These are phyloP conservation scores for Eudasyphora cyanicolor DNA, from an alignment of 2,888 invertebrate species.

Conservation along the genomic window DNA sequence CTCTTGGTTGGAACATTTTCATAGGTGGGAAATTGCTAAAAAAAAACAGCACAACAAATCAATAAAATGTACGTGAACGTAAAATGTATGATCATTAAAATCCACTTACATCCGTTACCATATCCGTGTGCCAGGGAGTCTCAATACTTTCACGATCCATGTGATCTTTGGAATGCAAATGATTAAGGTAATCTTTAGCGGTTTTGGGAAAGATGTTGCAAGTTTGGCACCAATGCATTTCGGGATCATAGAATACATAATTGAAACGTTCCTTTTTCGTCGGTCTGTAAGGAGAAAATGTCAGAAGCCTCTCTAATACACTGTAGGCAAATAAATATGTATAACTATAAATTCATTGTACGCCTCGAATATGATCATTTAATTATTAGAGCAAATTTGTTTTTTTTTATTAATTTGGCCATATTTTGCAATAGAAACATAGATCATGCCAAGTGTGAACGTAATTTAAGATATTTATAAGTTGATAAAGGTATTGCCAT, in stretches of 20 bases:
- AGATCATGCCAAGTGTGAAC: too few species aligned
- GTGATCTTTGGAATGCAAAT: conserved; percentile 90
- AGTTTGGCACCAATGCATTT: conserved; percentile 93
- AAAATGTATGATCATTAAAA: neutral
- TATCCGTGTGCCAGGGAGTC: conserved; percentile 78
- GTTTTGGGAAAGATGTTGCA: conserved; percentile 93
- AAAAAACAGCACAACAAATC: too few species aligned
- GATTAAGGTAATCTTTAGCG: conserved; percentile 91
- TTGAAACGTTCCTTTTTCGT: conserved; percentile 81
- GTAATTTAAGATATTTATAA: too few species aligned
- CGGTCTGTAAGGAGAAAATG: conserved; percentile 50
- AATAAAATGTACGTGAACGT: too few species aligned
- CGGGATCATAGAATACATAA: conserved; percentile 93
- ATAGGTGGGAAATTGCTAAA: conserved; percentile 84
- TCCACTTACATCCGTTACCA: conserved; percentile 74
- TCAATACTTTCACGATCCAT: conserved; percentile 80
- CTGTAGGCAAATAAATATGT: too few species aligned
- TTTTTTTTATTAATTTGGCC: too few species aligned
- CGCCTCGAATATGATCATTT: too few species aligned
- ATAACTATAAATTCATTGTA: too few species aligned
- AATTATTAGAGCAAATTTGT: too few species aligned
- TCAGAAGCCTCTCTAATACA: too few species aligned
- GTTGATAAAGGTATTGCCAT: too few species aligned
- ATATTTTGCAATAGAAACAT: too few species aligned
- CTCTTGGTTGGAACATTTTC: conserved; percentile 88